Evolutionary conservation across 2,113 vertebrate species (phyloP), one percentile per base, ranked within the genome.

Genomic region (Camelus bactrianus): DNA sequence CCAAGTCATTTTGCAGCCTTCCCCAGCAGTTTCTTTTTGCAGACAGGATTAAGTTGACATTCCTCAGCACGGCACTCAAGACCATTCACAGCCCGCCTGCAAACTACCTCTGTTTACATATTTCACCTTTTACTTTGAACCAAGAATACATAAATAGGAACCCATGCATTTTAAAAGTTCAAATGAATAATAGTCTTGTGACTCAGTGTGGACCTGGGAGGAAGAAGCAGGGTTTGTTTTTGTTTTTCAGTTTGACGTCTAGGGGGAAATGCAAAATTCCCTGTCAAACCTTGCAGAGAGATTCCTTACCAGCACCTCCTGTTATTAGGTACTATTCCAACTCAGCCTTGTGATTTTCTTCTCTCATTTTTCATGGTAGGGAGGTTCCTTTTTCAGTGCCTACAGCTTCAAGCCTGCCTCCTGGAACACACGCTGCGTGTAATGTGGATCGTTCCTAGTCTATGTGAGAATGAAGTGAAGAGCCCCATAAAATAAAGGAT

Each of bases 81-180:
- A 35, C 17, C 60, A 22, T 82, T 92, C 48, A n/a, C 60, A 76
- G 54, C 32, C 58, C 62, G n/a, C 24, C 20, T 75, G 32, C 19
- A 81, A 50, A 22, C 38, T 73, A 46, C 35, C 38, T 81, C 32
- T 91, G 20, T 56, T 56, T 79, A 35, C 76, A 56, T 91, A 87
- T 52, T 81, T 88, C 75, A 35, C 6, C 89, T 94, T 93, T 86
- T 60, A 86, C n/a, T 83, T 76, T 89, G n/a, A 97, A 93, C n/a
- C 19, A 73, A 87, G 17, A 79, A 92, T 84, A 73, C 6, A 42
- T 60, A 91, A 38, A 52, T 77, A 50, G 3, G 17, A 84, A 77
- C 87, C 35, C 50, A 11, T 65, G 16, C 14, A n/a, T 76, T 92
- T 89, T 2, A 48, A 50, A 73, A 62, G 42, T 73, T 77, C 67